Conservation (phyloP, 64 coral and sea anemone species). For the Trachythela sp. region DNA sequence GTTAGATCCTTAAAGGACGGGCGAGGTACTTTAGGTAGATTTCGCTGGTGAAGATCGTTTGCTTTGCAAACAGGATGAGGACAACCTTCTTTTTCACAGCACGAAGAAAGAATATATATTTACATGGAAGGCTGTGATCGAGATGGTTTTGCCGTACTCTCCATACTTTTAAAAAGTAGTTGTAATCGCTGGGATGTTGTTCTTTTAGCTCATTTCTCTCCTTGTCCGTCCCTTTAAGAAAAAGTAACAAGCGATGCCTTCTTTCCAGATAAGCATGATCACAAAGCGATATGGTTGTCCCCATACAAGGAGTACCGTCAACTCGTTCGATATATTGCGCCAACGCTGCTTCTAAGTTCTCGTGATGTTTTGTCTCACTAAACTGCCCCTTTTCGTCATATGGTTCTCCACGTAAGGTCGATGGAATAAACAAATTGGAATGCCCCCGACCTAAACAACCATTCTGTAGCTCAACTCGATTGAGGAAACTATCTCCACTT, state of each 20-base stretch:
- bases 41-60: neutral
- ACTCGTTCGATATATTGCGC: constrained; percentile 11
- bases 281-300: neutral
- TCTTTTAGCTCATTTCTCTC: neutral
- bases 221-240: neutral
- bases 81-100: neutral
- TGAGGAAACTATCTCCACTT: neutral
- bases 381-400: neutral
- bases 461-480: neutral
- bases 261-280: neutral
- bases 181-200: neutral
- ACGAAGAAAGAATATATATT: neutral
- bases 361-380: neutral
- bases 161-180: neutral
- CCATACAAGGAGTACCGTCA: neutral
- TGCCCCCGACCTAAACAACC: neutral
- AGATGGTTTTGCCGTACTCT: neutral
- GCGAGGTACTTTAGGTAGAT: neutral
- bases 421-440: neutral
- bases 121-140: neutral
- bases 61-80: neutral
- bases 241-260: neutral
- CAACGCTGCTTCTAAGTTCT: neutral
- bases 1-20: neutral
- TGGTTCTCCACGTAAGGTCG: neutral